Percentiles rank a stretch among this genome's conserved stretches.
These are phyloP conservation scores for Teinopalpus imperialis DNA, from an alignment of 2,888 invertebrate genomes.

Conservation along the genomic window DNA sequence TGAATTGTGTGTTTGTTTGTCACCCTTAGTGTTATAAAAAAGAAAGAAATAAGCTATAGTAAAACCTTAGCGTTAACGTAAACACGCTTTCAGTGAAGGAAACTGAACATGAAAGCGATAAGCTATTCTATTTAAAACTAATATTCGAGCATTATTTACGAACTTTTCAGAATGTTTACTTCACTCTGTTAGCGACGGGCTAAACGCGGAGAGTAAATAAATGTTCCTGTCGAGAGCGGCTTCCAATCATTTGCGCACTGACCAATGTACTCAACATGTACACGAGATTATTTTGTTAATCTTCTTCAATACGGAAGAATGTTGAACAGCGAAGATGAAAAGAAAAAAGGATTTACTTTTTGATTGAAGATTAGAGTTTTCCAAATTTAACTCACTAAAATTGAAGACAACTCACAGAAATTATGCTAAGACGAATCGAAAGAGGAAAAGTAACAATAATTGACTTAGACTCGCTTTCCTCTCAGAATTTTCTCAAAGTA, in stretches of 20 bases:
- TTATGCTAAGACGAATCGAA: no score
- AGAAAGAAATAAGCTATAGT: no score
- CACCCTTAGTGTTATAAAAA: no score
- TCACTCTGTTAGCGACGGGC: constrained; percentile 18
- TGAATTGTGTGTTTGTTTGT: no score
- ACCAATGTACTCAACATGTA: constrained; percentile 13
- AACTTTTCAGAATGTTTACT: constrained; percentile 23
- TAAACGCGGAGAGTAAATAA: constrained; percentile 25
- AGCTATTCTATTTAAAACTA: constrained; percentile 23
- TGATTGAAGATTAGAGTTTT: no score
- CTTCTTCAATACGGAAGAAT: background rate
- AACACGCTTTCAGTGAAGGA: constrained; percentile 1
- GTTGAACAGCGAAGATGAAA: background rate
- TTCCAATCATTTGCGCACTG: constrained; percentile 11
- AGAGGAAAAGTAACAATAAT: no score
- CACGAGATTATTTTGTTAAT: constrained; percentile 16
- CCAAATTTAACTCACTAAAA: no score
- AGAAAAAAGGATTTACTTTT: no score
- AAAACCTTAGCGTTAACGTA: no score
- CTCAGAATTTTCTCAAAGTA: no score
- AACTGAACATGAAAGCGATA: constrained; percentile 20
- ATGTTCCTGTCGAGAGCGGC: constrained; percentile 20
- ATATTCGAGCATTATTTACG: constrained; percentile 21
- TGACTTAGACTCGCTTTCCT: no score
- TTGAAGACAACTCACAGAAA: no score